Base-by-base conservation (phyloP, 2,888 invertebrate species). In the Zygothrica quintamaculata region DNA sequence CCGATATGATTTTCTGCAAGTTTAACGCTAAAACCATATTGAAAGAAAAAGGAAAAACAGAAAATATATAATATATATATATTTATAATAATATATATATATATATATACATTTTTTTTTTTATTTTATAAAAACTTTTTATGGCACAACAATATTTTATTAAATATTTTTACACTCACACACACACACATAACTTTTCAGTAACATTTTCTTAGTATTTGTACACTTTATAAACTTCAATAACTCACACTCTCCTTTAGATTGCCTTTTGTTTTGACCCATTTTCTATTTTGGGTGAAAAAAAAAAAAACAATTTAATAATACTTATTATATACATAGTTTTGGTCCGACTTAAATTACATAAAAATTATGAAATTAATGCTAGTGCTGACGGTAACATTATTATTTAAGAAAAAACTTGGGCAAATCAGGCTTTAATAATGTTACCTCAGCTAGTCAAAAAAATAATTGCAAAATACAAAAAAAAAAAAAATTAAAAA, bases 1-100 rank as follows among this genome's bases (percentile, higher is more conserved):
- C 77, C 88, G 89, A 89, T 90, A 88, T 84, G 90, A 89, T 88
- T 88, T 90, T 90, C 90, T 90, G 89, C 84, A 89, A 90, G 88
- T 82, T 90, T 90, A 90, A 89, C 90, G 89, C 88, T 79, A 81
- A 62, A n/a, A 44, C 59, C 37, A 52, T 43, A 65, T 59, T 18
- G 29, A 43, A 22, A 26, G 43, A 42, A 34, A 8, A 43, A 52
- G 13, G 22, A 34, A 34, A 34, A 34, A 11, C 16, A 46, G 16
- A 33, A 33, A 33, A 12, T 33, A 11, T 18, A 6, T 22, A 3
- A 22, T 53, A 37, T 53, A 55, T 36, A 42, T 46, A 53, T 43
- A 70, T 48, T 22, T 55, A 53, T 53, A 48, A 37, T 52, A 40
- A 61, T 78, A 78, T 82, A 56, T 59, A 29, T 40, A 69, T n/a